Evolutionary conservation across 2,888 invertebrate species (phyloP), one percentile per base, ranked within the genome.

Genomic region (Agapetus fuscipes): DNA sequence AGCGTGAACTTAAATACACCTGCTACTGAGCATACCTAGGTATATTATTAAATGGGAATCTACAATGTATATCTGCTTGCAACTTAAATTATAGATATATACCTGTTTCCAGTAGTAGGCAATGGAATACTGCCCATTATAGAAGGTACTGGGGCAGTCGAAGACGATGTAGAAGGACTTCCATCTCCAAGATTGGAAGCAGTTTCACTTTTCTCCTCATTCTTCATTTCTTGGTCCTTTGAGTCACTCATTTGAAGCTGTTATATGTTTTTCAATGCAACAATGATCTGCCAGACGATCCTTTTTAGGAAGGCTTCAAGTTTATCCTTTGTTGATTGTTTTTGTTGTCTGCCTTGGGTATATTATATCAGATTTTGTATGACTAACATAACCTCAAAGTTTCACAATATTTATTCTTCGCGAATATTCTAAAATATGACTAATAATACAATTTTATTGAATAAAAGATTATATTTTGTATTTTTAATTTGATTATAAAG

Each of bases 51-150:
- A n/a, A n/a, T n/a, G n/a, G n/a, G n/a, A n/a, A n/a, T n/a, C n/a
- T n/a, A n/a, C n/a, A n/a, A n/a, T n/a, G n/a, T n/a, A n/a, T n/a
- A 6, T 20, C 20, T 20, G 5, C 9, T 20, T 6, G 4, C 20
- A 20, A 6, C 4, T 20, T 20, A 20, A 20, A 20, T 20, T 20
- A 6, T 20, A 6, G n/a, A 28, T 12, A 28, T 28, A 24, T 45
- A 46, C 42, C 43, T 45, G 36, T 27, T 39, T 16, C 28, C 17
- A 7, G 13, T 34, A 10, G 37, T 37, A 3, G 46, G 46, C 20
- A 46, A 34, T 12, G 46, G 37, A 17, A 46, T 43, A 12, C 43
- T 39, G 11, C 40, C 46, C 7, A 37, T 46, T 4, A 46, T 43
- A 13, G 40, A 42, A 20, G 45, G 28, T 30, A 36, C 45, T 11